phyloP scores from a whole-genome alignment of 64 coral and sea anemone species.

The Astreopora myriophthalma region DNA sequence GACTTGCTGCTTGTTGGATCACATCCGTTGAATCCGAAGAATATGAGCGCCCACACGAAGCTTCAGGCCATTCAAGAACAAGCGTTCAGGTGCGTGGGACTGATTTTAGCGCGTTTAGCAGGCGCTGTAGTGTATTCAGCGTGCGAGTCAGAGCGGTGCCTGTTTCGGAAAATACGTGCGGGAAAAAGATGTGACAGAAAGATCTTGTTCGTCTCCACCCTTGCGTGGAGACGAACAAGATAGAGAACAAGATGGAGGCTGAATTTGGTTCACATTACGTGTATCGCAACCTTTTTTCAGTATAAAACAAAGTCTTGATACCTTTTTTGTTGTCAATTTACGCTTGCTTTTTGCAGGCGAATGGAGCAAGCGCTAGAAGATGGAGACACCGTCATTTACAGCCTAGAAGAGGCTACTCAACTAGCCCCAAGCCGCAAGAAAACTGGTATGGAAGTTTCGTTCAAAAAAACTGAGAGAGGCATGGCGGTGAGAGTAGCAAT shows the following conservation, averaged over 20 bases:
- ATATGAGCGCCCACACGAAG: background rate
- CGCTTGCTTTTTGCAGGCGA: background rate
- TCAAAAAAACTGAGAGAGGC: conserved; percentile 7
- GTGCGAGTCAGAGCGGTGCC: no score
- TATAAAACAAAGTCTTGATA: no score
- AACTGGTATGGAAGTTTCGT: background rate
- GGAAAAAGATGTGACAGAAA: no score
- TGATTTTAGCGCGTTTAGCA: background rate
- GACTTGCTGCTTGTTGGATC: background rate
- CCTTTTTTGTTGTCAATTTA: no score
- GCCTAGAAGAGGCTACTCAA: conserved; percentile 8
- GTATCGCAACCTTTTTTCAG: no score
- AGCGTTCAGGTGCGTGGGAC: background rate
- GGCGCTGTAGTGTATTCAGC: no score
- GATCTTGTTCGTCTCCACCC: no score
- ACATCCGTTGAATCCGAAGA: conserved; percentile 3
- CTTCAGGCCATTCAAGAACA: background rate
- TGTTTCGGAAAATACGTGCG: no score
- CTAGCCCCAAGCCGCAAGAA: background rate
- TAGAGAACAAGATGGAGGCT: no score
- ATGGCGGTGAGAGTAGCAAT: conserved; percentile 65
- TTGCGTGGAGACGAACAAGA: no score
- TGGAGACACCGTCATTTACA: conserved; percentile 26
- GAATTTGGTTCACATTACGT: background rate
- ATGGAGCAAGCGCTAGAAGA: conserved; percentile 63